phyloP scores from a whole-genome alignment of 2,797 vertebrate genomes.

The Catostomus latipinnis region DNA sequence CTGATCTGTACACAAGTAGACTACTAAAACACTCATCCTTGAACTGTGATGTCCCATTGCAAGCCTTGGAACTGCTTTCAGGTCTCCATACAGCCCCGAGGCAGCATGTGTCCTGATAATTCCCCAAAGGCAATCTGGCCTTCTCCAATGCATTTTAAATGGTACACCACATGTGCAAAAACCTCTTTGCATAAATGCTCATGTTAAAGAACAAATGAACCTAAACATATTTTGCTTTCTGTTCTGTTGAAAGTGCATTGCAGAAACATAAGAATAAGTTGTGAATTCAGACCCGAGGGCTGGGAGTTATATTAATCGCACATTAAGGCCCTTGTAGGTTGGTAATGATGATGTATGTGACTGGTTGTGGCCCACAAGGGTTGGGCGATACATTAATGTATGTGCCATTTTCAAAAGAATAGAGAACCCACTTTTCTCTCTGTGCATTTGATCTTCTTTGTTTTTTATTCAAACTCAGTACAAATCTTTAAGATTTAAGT shows the following conservation, averaged over 20 bases:
- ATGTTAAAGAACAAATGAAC: slow-evolving; percentile 23
- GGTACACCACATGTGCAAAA: not conserved
- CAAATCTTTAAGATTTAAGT: not conserved
- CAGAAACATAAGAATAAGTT: slow-evolving; percentile 11
- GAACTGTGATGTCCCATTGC: not conserved
- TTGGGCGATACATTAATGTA: not conserved
- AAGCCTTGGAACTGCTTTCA: not conserved
- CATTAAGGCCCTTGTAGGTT: slow-evolving; percentile 7
- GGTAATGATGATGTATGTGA: slow-evolving; percentile 54
- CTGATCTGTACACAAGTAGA: too few species aligned
- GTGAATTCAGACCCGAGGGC: not conserved
- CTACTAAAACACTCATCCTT: too few species aligned
- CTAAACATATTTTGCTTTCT: slow-evolving; percentile 7
- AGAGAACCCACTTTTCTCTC: not conserved
- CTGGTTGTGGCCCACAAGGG: slow-evolving; percentile 61
- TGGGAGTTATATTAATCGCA: slow-evolving; percentile 14
- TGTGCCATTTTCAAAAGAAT: not conserved
- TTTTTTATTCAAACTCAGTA: not conserved
- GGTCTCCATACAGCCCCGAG: not conserved
- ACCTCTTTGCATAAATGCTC: not conserved
- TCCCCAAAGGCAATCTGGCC: not conserved
- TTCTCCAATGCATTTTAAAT: not conserved
- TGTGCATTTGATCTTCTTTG: not conserved
- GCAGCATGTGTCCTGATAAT: slow-evolving; percentile 1
- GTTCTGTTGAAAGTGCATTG: slow-evolving; percentile 1